Evolutionary conservation across 2,113 vertebrate genomes (phyloP).

Genomic region (Cinclus cinclus): DNA sequence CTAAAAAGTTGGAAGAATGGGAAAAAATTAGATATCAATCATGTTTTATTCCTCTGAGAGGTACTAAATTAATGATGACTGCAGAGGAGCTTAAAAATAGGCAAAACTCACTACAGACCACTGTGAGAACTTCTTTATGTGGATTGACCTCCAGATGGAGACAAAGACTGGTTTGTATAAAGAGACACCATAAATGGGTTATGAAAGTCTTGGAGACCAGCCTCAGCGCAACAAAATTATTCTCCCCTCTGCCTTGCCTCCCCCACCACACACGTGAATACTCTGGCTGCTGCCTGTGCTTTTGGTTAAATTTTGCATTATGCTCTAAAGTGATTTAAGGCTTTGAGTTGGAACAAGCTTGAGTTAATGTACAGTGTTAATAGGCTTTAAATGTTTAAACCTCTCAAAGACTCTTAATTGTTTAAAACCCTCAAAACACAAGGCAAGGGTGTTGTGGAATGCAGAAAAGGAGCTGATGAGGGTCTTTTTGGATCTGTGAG

Average conservation of each 20-base stretch:
- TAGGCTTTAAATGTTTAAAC: constrained; percentile 42
- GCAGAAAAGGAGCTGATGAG: not conserved
- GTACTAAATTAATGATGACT: not conserved
- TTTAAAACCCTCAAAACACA: not conserved
- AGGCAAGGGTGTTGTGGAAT: not conserved
- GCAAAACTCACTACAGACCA: not conserved
- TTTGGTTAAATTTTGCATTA: constrained; percentile 18
- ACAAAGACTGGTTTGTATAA: not conserved
- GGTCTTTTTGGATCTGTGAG: not conserved
- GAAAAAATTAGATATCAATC: not conserved
- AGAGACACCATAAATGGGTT: not conserved
- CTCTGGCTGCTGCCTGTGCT: not conserved
- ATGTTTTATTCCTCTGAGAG: not conserved
- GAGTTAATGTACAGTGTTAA: not conserved
- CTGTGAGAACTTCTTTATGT: not conserved
- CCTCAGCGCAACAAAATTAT: not conserved
- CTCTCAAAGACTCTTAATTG: not conserved
- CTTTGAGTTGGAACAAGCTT: not conserved
- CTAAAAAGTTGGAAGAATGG: not conserved
- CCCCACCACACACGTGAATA: fast-evolving
- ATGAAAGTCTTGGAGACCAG: not conserved
- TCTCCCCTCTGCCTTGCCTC: not conserved
- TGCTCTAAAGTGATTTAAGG: not conserved
- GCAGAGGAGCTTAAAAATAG: not conserved
- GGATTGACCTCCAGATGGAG: constrained; percentile 31